phyloP scores from a whole-genome alignment of 2,888 invertebrate genomes.

The Melolontha melolontha region DNA sequence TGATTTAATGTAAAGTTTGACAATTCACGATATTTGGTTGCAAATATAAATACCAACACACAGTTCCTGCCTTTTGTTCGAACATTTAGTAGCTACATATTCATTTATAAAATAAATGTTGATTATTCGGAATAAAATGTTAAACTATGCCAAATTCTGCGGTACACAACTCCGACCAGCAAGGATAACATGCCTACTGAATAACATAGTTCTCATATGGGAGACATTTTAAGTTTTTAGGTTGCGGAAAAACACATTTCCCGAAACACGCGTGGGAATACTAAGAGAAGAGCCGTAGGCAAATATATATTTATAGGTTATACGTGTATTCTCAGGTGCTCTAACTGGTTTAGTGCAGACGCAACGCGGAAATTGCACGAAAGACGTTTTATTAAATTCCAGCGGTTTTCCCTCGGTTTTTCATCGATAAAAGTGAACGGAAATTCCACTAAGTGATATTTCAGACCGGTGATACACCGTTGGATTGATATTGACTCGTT shows the following conservation, averaged over 20 bases:
- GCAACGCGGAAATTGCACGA: slow-evolving; percentile 35
- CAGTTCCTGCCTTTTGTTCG: no score
- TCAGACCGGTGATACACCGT: slow-evolving; percentile 25
- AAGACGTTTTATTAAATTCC: slow-evolving; percentile 40
- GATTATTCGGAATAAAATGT: no score
- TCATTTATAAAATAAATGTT: no score
- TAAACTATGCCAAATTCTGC: no score
- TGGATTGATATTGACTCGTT: slow-evolving; percentile 32
- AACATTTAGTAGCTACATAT: no score
- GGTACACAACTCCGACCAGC: no score
- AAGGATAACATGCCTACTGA: slow-evolving; percentile 8
- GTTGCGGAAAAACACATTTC: slow-evolving; percentile 37
- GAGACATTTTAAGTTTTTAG: slow-evolving; percentile 39
- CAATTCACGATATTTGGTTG: no score
- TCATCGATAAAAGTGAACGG: slow-evolving; percentile 21
- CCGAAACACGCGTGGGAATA: slow-evolving; percentile 36
- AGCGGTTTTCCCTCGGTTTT: slow-evolving; percentile 17
- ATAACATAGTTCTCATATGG: slow-evolving; percentile 36
- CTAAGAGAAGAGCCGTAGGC: slow-evolving; percentile 33
- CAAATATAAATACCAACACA: no score
- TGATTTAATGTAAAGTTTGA: no score
- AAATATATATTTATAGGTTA: slow-evolving; percentile 38
- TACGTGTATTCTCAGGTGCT: slow-evolving; percentile 39
- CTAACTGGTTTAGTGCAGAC: slow-evolving; percentile 35
- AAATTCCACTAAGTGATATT: slow-evolving; percentile 34